Conservation (phyloP, 2,888 invertebrate species). For the Drosophila kuntzei region DNA sequence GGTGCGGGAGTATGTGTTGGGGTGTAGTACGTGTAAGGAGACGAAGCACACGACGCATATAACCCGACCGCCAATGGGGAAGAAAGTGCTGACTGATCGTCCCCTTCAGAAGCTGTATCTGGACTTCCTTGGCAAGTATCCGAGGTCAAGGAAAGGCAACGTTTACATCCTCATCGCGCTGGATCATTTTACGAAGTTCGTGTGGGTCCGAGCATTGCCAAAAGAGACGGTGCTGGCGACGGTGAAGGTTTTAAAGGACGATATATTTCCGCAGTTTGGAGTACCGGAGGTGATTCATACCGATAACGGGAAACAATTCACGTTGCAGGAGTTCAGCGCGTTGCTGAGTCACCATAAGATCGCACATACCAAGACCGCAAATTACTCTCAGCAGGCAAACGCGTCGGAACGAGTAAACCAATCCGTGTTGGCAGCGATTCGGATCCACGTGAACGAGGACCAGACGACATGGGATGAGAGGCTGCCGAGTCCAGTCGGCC, state of each 20-base stretch:
- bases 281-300: background rate
- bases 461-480: background rate
- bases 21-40: too few species aligned
- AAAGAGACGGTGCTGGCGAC: background rate
- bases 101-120: background rate
- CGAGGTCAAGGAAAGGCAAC: background rate
- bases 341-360: too few species aligned
- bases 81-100: too few species aligned
- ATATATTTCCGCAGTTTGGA: background rate
- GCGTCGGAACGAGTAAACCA: too few species aligned
- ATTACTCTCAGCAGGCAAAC: background rate
- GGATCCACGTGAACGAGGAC: background rate
- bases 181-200: background rate
- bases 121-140: background rate
- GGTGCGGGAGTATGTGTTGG: too few species aligned
- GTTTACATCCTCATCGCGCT: background rate
- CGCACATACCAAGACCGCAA: background rate
- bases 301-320: background rate
- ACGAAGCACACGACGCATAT: too few species aligned
- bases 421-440: background rate
- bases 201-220: background rate
- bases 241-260: background rate
- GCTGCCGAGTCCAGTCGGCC: background rate
- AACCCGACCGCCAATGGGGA: too few species aligned
- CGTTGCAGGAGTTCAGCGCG: background rate